Evolutionary conservation across 2,113 vertebrate genomes (phyloP).

Genomic region (Platycercus adscitus): DNA sequence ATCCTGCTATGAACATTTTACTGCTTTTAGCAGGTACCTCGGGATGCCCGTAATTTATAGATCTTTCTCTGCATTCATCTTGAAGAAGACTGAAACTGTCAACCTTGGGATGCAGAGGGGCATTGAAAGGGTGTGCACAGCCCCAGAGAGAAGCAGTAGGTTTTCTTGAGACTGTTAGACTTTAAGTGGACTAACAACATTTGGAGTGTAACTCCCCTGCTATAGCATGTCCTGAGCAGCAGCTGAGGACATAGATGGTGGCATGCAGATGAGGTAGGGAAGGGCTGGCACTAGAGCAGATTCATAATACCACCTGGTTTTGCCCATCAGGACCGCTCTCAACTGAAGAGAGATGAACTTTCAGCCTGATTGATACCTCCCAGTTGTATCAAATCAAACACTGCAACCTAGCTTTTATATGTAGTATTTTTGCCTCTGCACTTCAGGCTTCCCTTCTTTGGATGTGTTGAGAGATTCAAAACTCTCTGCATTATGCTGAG

Average conservation of each 20-base stretch:
- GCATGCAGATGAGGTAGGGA: not conserved
- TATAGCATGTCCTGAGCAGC: not conserved
- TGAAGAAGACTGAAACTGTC: not conserved
- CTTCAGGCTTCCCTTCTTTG: not conserved
- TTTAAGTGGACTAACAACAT: not conserved
- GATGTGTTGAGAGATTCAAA: not conserved
- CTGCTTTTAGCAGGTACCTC: not conserved
- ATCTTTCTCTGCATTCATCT: not conserved
- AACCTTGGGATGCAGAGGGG: not conserved
- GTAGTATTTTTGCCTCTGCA: not conserved
- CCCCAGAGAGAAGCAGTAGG: not conserved
- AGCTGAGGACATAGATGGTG: not conserved
- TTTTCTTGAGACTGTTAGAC: not conserved
- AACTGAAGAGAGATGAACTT: not conserved
- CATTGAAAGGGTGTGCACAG: not conserved
- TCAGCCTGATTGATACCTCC: not conserved
- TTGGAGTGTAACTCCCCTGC: not conserved
- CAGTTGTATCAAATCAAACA: not conserved
- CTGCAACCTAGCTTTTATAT: not conserved
- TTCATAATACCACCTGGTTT: not conserved
- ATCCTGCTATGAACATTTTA: rapidly evolving
- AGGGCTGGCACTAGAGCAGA: not conserved
- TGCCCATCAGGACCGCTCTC: not conserved
- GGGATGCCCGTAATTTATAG: not conserved
- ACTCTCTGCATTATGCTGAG: not conserved